These are phyloP conservation scores for Semnornis frantzii DNA, from an alignment of 2,113 vertebrate genomes.

Conservation along the genomic window DNA sequence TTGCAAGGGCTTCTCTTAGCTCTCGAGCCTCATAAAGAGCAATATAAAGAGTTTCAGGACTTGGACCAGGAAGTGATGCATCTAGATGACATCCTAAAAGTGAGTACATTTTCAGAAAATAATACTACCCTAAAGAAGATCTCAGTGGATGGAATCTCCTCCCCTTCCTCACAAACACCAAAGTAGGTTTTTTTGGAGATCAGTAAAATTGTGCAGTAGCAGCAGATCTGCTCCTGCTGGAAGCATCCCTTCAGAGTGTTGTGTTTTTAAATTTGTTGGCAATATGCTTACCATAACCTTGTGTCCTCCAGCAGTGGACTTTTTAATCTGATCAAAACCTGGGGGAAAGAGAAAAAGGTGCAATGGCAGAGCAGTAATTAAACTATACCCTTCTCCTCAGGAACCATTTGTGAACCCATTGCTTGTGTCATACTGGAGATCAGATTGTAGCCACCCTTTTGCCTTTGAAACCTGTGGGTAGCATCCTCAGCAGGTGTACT, in stretches of 20 bases:
- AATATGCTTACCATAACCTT: background rate
- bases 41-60: constrained; percentile 91
- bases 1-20: constrained; percentile 88
- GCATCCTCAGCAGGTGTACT: background rate
- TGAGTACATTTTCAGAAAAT: constrained; percentile 72
- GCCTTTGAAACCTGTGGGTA: background rate
- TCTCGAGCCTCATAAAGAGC: constrained; percentile 88
- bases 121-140: constrained; percentile 31
- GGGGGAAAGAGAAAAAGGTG: constrained; percentile 20
- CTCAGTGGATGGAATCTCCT: background rate
- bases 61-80: constrained; percentile 92
- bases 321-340: background rate
- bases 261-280: background rate
- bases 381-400: background rate
- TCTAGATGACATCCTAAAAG: constrained; percentile 95
- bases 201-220: background rate
- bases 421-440: background rate
- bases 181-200: background rate
- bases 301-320: background rate
- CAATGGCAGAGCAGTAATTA: background rate
- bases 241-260: background rate
- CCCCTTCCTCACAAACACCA: background rate
- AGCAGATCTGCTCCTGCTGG: background rate
- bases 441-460: background rate
- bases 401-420: background rate